Evolutionary conservation across 2,113 vertebrate genomes (phyloP), one percentile per base, ranked within the genome.

Genomic region (Chamaetylas fuelleborni): DNA sequence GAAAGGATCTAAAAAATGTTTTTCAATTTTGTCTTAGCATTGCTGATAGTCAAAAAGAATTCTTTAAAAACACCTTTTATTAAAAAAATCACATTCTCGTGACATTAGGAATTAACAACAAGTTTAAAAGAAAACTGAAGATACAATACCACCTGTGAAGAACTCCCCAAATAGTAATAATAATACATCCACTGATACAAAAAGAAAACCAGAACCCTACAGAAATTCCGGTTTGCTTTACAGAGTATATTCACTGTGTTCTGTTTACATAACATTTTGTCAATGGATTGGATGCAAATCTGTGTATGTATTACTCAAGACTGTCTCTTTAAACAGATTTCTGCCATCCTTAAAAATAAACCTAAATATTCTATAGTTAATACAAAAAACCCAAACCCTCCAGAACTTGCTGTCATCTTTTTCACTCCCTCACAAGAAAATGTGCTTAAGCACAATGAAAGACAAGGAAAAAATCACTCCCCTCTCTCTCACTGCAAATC

Each of bases 101-200:
- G 12, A 26, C 0, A 0, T 40, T 19, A 34, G 13, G n/a, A 58
- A 19, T 26, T 43, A 60, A 42, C 0, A 7, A 23, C 36, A 71
- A 20, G 5, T 81, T 81, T 45, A 42, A 33, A 85, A 70, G 15
- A 50, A 74, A 69, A 25, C 3, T 6, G 19, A 81, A 86, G 42
- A 42, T 42, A 70, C 4, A 6, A 28, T 1, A 31, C 10, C 13
- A 65, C 12, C n/a, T 28, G 20, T 53, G 38, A 88, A 3, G 66
- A 86, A 62, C 5, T 57, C n/a, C 28, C 24, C 10, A 6, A 53
- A 67, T 31, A 70, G 50, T 29, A 77, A 12, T 19, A 48, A 29
- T 24, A 28, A 34, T 11, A 33, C 5, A n/a, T 48, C 19, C 9
- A 53, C 5, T 19, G 6, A 58, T 9, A 51, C 4, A 29, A 0